phyloP scores from a whole-genome alignment of 2,113 vertebrate species.

The Pantherophis guttatus region DNA sequence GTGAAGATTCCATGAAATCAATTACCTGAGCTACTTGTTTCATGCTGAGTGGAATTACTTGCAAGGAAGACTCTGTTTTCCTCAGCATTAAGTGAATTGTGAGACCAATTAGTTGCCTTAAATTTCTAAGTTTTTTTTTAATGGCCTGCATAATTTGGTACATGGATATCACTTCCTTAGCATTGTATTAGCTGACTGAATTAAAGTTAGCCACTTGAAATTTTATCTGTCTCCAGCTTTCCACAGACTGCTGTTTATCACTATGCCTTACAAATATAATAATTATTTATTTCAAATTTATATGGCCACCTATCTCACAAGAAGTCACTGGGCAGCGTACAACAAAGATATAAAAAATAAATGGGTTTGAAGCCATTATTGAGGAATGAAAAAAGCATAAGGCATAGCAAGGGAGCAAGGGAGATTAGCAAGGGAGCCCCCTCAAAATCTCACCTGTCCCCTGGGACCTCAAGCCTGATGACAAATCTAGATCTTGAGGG shows the following conservation, averaged over 20 bases:
- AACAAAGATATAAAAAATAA: background rate
- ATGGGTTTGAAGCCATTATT: background rate
- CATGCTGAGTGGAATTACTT: constrained; percentile 27
- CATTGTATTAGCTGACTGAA: background rate
- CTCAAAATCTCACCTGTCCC: background rate
- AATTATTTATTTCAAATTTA: background rate
- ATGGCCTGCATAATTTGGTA: constrained; percentile 8
- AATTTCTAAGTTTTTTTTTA: background rate
- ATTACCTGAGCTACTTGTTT: constrained; percentile 28
- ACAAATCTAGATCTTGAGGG: background rate
- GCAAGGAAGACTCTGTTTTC: constrained; percentile 9
- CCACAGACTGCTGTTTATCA: constrained; percentile 11
- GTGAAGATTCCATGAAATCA: constrained; percentile 30
- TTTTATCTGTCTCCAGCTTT: background rate
- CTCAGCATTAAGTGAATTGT: constrained; percentile 16
- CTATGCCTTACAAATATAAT: background rate
- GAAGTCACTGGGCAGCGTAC: background rate
- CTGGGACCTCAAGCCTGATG: background rate
- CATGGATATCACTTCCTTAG: background rate
- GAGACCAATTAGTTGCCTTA: constrained; percentile 29
- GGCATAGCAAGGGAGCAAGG: background rate
- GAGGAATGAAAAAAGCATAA: background rate
- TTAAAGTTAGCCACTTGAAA: background rate
- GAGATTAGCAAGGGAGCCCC: background rate
- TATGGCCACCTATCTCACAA: background rate